These are phyloP conservation scores for Eidolon dupreanum DNA, from an alignment of 2,797 vertebrate species.

Conservation along the genomic window DNA sequence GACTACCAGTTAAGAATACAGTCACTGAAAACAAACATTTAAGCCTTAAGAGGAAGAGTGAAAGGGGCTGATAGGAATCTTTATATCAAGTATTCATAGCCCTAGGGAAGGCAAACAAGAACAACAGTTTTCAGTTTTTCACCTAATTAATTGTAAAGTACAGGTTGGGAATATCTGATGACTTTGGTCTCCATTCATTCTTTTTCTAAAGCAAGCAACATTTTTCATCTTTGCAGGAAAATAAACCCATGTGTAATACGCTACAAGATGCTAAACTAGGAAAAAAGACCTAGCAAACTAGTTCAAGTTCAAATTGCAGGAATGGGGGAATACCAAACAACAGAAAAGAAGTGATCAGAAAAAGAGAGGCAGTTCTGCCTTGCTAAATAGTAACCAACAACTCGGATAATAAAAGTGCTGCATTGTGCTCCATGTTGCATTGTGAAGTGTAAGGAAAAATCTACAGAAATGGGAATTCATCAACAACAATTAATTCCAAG, in stretches of 20 bases:
- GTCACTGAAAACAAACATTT: constrained; percentile 55
- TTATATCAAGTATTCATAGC: constrained; percentile 23
- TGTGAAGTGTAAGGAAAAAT: not conserved
- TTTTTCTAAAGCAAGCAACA: constrained; percentile 6
- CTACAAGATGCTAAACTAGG: not conserved
- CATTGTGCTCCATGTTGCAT: not conserved
- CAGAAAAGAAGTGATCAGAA: not conserved
- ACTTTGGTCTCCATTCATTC: constrained; percentile 26
- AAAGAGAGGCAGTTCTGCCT: not conserved
- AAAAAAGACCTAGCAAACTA: not conserved
- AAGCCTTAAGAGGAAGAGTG: constrained; percentile 26
- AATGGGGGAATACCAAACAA: not conserved
- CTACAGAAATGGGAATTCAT: not conserved
- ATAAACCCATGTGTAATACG: not conserved
- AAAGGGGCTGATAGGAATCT: not conserved
- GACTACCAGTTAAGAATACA: constrained; percentile 62
- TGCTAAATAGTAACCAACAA: not conserved
- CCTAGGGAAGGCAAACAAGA: constrained; percentile 31
- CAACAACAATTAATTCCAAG: not conserved
- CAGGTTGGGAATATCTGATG: not conserved
- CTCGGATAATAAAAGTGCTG: not conserved
- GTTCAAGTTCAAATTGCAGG: constrained; percentile 16
- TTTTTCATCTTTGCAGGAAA: constrained; percentile 55
- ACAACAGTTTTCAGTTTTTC: constrained; percentile 16
- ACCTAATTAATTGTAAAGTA: constrained; percentile 45